Evolutionary conservation across 1,140 invertebrate genomes (phyloP).

Genomic region (Meteorus sp.): DNA sequence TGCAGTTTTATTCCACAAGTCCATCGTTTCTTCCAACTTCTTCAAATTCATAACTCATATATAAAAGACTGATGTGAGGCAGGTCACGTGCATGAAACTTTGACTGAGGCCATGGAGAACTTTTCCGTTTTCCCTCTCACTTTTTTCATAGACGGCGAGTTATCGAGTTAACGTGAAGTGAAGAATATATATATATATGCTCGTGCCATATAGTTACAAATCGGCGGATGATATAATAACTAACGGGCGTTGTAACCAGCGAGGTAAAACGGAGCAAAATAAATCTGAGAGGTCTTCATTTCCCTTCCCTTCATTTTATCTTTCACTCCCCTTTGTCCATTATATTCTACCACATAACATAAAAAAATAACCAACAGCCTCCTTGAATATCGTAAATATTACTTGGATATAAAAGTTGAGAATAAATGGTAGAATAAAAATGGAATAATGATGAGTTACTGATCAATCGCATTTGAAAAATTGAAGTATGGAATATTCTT

Average conservation of each 20-base stretch:
- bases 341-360: too few relatives aligned
- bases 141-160: neutral
- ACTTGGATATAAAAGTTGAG: too few relatives aligned
- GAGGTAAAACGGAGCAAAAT: too few relatives aligned
- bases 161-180: slow-evolving; percentile 17
- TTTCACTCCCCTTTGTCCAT: too few relatives aligned
- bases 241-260: neutral
- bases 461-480: too few relatives aligned
- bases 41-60: slow-evolving; percentile 28
- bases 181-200: slow-evolving; percentile 11
- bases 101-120: slow-evolving; percentile 13
- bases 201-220: neutral
- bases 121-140: neutral
- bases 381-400: too few relatives aligned
- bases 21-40: slow-evolving; percentile 9
- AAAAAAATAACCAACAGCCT: too few relatives aligned
- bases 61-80: slow-evolving; percentile 37
- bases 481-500: too few relatives aligned
- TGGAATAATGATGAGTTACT: too few relatives aligned
- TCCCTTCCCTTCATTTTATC: too few relatives aligned
- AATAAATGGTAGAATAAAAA: too few relatives aligned
- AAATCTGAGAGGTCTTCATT: too few relatives aligned
- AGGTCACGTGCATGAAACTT: slow-evolving; percentile 43
- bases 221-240: slow-evolving; percentile 23
- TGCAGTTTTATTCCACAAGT: slow-evolving; percentile 8